Evolutionary conservation across 2,113 vertebrate genomes (phyloP), one percentile per base, ranked within the genome.

Genomic region (Pungitius pungitius): DNA sequence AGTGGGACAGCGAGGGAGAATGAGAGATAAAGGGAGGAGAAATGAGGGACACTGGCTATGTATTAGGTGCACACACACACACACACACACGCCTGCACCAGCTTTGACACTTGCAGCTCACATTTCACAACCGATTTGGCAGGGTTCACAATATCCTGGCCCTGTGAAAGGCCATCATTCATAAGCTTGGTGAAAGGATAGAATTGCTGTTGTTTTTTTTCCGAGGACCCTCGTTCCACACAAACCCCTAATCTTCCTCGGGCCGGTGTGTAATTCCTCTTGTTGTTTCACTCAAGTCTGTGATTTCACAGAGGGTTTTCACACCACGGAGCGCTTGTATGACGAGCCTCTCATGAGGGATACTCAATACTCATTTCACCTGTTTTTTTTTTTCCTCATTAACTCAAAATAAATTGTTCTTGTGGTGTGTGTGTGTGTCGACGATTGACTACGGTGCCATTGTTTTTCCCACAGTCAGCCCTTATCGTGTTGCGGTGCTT

Each of bases 121-220:
- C 67, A 87, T 86, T 87, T 90, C 70, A 82, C 66, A 72, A 85
- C 52, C 9, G n/a, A 83, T 88, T 89, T 82, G 68, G 74, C 68
- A 69, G 24, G 69, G 68, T 71, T 66, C 77, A 71, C 75, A 84
- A 80, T 87, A 83, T 88, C 82, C 74, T 87, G 76, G 51, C 64
- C 73, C 24, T 9, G 20, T 64, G 59, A 73, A 89, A 88, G 35
- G 37, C 42, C 80, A 82, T 88, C 65, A 74, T 73, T 88, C 85
- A 85, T 73, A 69, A 47, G 39, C 33, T 73, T 1, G 65, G 69
- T 30, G 43, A 77, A 83, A 85, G 59, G 64, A 81, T 60, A 40
- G 51, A 61, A 83, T 81, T 26, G 56, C 58, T 11, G 40, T 73
- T 70, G 69, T 72, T 77, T 80, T 77, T 77, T 68, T 69, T 79